Evolutionary conservation across 1,140 invertebrate genomes (phyloP).

Genomic region (Telenomus remus): DNA sequence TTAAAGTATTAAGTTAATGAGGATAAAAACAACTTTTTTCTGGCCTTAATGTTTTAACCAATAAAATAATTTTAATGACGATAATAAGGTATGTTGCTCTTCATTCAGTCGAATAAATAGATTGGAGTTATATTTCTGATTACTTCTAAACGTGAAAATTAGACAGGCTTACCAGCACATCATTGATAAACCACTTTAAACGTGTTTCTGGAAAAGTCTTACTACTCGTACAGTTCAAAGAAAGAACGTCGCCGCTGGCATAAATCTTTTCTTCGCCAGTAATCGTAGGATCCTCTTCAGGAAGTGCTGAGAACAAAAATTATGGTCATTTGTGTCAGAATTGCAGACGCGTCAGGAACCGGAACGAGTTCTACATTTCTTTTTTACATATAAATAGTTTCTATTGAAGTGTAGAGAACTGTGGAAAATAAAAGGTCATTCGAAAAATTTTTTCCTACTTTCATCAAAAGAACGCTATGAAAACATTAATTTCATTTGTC

Average conservation of each 20-base stretch:
- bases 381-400: conserved; percentile 38
- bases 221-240: conserved; percentile 89
- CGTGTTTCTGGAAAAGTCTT: conserved; percentile 85
- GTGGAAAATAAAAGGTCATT: too few species aligned
- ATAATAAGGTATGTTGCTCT: too few species aligned
- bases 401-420: conserved; percentile 23
- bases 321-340: conserved; percentile 50
- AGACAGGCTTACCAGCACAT: conserved; percentile 80
- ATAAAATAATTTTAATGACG: too few species aligned
- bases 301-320: conserved; percentile 79
- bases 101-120: too few species aligned
- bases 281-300: conserved; percentile 85
- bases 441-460: too few species aligned
- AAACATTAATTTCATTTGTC: too few species aligned
- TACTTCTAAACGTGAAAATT: conserved; percentile 9
- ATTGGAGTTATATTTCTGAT: too few species aligned
- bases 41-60: too few species aligned
- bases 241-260: conserved; percentile 86
- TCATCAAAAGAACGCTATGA: too few species aligned
- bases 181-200: conserved; percentile 89
- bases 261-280: conserved; percentile 86
- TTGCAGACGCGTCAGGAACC: conserved; percentile 33
- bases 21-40: conserved; percentile 6
- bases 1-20: conserved; percentile 22
- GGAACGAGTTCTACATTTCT: conserved; percentile 35